Conservation (phyloP, 2,113 vertebrate genomes). For the Alectura lathami region DNA sequence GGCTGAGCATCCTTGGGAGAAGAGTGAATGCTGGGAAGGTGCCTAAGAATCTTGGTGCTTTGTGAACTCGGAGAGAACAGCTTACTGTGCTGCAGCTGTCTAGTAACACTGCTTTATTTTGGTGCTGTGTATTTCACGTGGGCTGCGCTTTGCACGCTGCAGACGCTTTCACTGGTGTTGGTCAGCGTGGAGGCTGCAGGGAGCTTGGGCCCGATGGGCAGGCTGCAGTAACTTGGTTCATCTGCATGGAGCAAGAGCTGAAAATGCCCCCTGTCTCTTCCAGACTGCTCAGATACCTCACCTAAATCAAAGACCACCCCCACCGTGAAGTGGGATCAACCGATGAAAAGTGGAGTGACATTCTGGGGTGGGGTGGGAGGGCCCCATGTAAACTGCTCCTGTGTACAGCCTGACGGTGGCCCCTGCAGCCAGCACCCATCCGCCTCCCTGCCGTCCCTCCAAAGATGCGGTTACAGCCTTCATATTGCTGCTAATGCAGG, state of each 20-base stretch:
- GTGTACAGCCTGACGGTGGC: accelerated
- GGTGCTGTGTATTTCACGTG: not conserved
- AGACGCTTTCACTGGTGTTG: not conserved
- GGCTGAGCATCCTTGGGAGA: not conserved
- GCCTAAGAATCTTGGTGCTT: not conserved
- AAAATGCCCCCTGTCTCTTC: not conserved
- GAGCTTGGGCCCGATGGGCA: not conserved
- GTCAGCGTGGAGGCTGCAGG: not conserved
- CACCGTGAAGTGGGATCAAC: not conserved
- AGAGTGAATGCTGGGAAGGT: not conserved
- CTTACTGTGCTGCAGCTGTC: not conserved
- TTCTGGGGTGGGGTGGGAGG: too few relatives aligned
- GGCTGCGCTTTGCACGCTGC: not conserved
- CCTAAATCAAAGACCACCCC: not conserved
- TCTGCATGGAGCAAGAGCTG: not conserved
- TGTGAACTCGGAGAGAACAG: not conserved
- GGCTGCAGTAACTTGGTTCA: not conserved
- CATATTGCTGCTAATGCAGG: not conserved
- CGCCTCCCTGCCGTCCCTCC: not conserved
- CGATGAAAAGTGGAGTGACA: not conserved
- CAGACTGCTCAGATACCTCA: not conserved
- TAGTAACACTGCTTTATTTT: not conserved
- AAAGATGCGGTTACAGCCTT: too few relatives aligned
- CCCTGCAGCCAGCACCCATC: not conserved
- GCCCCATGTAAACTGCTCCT: not conserved